Conservation (phyloP, 1,140 invertebrate species). For the Drosophila baimaii region DNA sequence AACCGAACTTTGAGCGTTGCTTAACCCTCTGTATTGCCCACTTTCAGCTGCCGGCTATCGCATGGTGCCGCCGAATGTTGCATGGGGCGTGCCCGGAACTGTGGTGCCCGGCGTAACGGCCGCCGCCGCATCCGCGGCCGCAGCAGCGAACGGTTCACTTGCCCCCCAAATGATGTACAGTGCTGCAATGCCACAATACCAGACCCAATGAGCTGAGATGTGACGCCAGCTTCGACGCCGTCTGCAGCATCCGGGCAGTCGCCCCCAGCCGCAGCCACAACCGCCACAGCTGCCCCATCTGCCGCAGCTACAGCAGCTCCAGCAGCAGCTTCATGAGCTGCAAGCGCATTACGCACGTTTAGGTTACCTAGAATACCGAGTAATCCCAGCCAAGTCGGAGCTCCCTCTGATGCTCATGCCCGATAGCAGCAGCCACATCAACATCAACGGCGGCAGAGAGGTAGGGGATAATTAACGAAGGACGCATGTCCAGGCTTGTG, state of each 20-base stretch:
- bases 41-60: slow-evolving; percentile 83
- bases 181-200: slow-evolving; percentile 91
- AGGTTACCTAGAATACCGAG: slow-evolving; percentile 50
- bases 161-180: slow-evolving; percentile 89
- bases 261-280: slow-evolving; percentile 50
- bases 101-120: slow-evolving; percentile 85
- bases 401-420: slow-evolving; percentile 19
- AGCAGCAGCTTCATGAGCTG: slow-evolving; percentile 25
- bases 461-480: slow-evolving; percentile 14
- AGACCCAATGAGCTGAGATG: slow-evolving; percentile 87
- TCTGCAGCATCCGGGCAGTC: slow-evolving; percentile 71
- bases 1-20: background rate
- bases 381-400: slow-evolving; percentile 32
- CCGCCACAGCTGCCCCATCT: slow-evolving; percentile 40
- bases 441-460: slow-evolving; percentile 24
- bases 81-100: slow-evolving; percentile 86
- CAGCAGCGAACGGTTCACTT: slow-evolving; percentile 85
- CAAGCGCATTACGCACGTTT: slow-evolving; percentile 36
- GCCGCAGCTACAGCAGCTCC: background rate
- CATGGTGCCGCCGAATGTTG: slow-evolving; percentile 85
- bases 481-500: slow-evolving; percentile 10
- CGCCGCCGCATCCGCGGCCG: slow-evolving; percentile 85
- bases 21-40: slow-evolving; percentile 42
- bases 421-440: slow-evolving; percentile 18
- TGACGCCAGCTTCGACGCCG: slow-evolving; percentile 81